Conservation (phyloP, 2,888 invertebrate species). For the Notodonta dromedarius region DNA sequence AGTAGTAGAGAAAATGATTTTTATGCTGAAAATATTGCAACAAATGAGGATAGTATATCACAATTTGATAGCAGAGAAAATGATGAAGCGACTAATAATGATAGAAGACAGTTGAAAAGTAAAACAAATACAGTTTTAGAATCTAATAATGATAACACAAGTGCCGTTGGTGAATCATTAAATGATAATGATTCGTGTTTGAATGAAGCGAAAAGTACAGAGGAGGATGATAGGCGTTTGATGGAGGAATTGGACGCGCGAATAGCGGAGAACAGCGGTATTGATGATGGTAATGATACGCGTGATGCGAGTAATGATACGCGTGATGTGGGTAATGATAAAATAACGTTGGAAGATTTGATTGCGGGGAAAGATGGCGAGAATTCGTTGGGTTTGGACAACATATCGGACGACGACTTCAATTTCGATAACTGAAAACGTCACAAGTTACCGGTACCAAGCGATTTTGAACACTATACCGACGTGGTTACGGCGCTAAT, state of each 20-base stretch:
- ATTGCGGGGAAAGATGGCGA: slow-evolving; percentile 21
- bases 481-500: too few species aligned
- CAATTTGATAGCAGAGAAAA: not conserved
- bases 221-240: slow-evolving; percentile 46
- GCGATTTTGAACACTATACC: too few species aligned
- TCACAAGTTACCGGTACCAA: too few species aligned
- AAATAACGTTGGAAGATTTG: not conserved
- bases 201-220: slow-evolving; percentile 16
- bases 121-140: not conserved
- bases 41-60: not conserved
- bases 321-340: slow-evolving; percentile 1
- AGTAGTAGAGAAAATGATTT: too few species aligned
- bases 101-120: too few species aligned
- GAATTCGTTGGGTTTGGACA: slow-evolving; percentile 43
- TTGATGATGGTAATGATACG: slow-evolving; percentile 8
- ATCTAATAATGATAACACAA: slow-evolving; percentile 21
- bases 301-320: not conserved
- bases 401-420: slow-evolving; percentile 48
- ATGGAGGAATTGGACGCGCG: slow-evolving; percentile 52
- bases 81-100: too few species aligned
- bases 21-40: not conserved
- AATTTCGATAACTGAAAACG: slow-evolving; percentile 34
- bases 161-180: not conserved
- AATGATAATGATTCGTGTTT: not conserved
- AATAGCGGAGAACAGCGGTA: slow-evolving; percentile 34